Evolutionary conservation across 1,140 invertebrate genomes (phyloP).

Genomic region (Luehdorfia chinensis): DNA sequence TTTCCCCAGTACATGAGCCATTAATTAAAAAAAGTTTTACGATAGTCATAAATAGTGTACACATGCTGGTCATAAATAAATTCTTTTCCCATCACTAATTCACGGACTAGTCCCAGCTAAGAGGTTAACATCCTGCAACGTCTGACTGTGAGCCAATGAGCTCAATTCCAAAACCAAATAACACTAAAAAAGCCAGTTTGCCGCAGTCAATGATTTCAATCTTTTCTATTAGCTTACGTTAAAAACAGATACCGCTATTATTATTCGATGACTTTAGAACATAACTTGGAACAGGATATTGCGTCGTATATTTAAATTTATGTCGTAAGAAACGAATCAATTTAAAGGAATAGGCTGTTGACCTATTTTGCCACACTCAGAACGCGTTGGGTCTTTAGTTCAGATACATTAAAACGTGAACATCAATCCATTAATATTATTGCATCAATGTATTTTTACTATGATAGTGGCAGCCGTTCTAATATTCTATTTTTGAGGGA

Average conservation of each 20-base stretch:
- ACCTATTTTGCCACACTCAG: slow-evolving; percentile 5
- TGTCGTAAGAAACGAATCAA: slow-evolving; percentile 4
- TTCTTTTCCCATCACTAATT: slow-evolving; percentile 11
- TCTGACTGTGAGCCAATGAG: slow-evolving; percentile 39
- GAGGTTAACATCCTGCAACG: slow-evolving; percentile 59
- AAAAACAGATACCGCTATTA: slow-evolving; percentile 4
- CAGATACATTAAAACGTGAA: neutral
- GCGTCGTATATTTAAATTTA: slow-evolving; percentile 2
- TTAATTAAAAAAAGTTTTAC: no score
- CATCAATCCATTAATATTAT: neutral
- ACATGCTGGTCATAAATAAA: neutral
- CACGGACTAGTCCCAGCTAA: slow-evolving; percentile 8
- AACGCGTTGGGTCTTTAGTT: slow-evolving; percentile 1
- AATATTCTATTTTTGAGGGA: no score
- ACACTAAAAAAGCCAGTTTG: slow-evolving; percentile 26
- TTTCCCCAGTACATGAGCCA: no score
- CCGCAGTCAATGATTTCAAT: slow-evolving; percentile 7
- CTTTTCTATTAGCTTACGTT: slow-evolving; percentile 4
- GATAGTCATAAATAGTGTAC: no score
- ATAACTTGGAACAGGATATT: neutral
- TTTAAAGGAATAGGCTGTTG: slow-evolving; percentile 11
- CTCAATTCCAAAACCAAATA: slow-evolving; percentile 46
- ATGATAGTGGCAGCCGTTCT: neutral
- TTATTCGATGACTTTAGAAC: slow-evolving; percentile 1
- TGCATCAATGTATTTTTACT: slow-evolving; percentile 2